Evolutionary conservation across 2,113 vertebrate genomes (phyloP).

Genomic region (Melanerpes formicivorus): DNA sequence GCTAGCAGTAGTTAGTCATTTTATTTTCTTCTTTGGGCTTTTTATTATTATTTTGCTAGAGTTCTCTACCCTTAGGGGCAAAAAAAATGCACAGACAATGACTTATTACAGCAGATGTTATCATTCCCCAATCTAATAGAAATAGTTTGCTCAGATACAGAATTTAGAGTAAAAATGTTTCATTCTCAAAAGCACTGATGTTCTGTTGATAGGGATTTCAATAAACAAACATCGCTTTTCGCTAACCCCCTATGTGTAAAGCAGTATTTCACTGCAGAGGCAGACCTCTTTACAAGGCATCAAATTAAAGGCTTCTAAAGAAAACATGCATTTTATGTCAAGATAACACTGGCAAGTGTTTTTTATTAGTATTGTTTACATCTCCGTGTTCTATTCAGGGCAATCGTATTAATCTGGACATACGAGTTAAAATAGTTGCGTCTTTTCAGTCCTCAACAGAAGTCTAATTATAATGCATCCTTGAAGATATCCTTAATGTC

Average conservation of each 20-base stretch:
- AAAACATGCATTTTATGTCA: slow-evolving; percentile 45
- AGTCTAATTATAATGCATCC: not conserved
- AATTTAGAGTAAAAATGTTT: slow-evolving; percentile 43
- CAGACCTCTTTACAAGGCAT: slow-evolving; percentile 35
- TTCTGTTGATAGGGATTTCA: slow-evolving; percentile 41
- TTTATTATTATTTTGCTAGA: not conserved
- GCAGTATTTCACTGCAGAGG: slow-evolving; percentile 25
- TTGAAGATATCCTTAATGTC: not conserved
- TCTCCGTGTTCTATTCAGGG: not conserved
- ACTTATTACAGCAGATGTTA: slow-evolving; percentile 28
- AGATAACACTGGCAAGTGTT: slow-evolving; percentile 6
- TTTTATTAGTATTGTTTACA: slow-evolving; percentile 33
- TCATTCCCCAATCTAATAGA: slow-evolving; percentile 47
- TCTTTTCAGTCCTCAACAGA: not conserved
- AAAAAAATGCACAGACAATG: slow-evolving; percentile 1
- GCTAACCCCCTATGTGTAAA: slow-evolving; percentile 18
- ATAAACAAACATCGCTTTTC: slow-evolving; percentile 53
- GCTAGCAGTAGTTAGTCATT: not conserved
- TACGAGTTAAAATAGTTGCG: not conserved
- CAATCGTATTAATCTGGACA: not conserved
- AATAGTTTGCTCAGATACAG: slow-evolving; percentile 34
- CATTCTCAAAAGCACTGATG: slow-evolving; percentile 46
- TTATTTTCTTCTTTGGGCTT: too few relatives aligned
- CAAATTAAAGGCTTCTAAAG: slow-evolving; percentile 37
- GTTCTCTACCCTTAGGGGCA: not conserved